Percentiles rank a stretch among this genome's conserved stretches.
These are phyloP conservation scores for Anolis sagrei DNA, from an alignment of 2,113 vertebrate species.

Conservation along the genomic window DNA sequence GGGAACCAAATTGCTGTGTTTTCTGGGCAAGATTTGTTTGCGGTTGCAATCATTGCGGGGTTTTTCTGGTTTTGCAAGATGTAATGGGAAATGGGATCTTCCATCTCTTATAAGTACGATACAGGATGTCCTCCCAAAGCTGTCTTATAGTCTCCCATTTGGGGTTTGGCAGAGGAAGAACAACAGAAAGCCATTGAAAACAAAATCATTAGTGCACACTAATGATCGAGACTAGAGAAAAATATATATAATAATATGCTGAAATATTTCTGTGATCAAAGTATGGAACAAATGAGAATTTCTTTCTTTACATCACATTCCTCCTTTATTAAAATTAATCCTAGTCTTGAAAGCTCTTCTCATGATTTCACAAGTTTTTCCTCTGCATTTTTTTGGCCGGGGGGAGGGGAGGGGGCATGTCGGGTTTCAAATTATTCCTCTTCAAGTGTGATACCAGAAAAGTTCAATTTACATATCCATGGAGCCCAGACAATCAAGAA, in stretches of 20 bases:
- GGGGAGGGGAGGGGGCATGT: too few species aligned
- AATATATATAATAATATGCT: not conserved
- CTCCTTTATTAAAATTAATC: not conserved
- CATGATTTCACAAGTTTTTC: not conserved
- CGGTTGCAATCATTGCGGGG: too few species aligned
- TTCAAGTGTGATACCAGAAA: not conserved
- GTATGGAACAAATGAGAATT: not conserved
- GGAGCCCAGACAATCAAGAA: not conserved
- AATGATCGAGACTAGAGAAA: not conserved
- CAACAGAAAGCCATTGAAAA: not conserved
- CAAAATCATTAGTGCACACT: too few species aligned
- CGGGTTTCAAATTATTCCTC: not conserved
- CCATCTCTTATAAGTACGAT: not conserved
- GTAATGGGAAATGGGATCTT: not conserved
- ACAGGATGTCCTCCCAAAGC: not conserved
- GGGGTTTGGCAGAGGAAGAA: not conserved
- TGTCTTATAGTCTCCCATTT: not conserved
- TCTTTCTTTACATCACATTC: not conserved
- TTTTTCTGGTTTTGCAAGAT: not conserved
- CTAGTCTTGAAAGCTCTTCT: not conserved
- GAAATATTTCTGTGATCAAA: not conserved
- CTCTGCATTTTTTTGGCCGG: not conserved
- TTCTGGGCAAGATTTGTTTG: too few species aligned
- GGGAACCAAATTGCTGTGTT: too few species aligned
- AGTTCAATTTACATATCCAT: not conserved